Evolutionary conservation across 1,140 invertebrate species (phyloP), one percentile per base, ranked within the genome.

Genomic region (Aphaenogaster rudis): DNA sequence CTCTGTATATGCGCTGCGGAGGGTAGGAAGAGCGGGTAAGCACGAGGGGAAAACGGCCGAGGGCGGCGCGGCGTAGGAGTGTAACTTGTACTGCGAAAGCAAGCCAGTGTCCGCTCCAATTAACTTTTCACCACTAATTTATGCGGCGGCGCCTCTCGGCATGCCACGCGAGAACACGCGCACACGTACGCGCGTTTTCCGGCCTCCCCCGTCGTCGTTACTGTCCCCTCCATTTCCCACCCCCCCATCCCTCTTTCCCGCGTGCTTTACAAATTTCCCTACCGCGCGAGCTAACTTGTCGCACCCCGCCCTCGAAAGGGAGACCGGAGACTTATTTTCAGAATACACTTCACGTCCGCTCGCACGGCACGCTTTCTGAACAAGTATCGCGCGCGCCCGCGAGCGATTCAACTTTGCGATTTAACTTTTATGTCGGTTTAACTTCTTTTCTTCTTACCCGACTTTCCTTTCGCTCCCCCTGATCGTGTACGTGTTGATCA

Each of bases 51-150:
- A 28, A 28, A 66, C 42, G 61, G 66, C 42, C n/a, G 78, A 42
- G 80, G 39, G 67, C n/a, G 67, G 59, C 79, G 59, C 33, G 48
- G 85, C 61, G 66, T 71, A 87, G 87, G 77, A 88, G 84, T 87
- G 92, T 89, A 93, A 93, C 92, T 93, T 93, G 92, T 92, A 93
- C 66, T 91, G 92, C 79, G 88, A 92, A 91, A 88, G 88, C 92
- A 88, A 91, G 88, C 93, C 88, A 91, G 82, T 93, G 93, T 93
- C 93, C 91, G 92, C 91, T 92, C 93, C 93, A 94, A 94, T 93
- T 93, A 94, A 94, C 93, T 94, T 94, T 93, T 93, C 93, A 91
- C 93, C 92, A 91, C 93, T 94, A 94, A 94, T 94, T 94, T 93
- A 93, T 93, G 91, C 92, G 88, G 67, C 86, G 81, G 87, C 81